A percentile compares a stretch with the other conserved stretches of the same genome.
Evolutionary conservation across 2,797 vertebrate genomes (phyloP).

Genomic region (Taeniopygia guttata): DNA sequence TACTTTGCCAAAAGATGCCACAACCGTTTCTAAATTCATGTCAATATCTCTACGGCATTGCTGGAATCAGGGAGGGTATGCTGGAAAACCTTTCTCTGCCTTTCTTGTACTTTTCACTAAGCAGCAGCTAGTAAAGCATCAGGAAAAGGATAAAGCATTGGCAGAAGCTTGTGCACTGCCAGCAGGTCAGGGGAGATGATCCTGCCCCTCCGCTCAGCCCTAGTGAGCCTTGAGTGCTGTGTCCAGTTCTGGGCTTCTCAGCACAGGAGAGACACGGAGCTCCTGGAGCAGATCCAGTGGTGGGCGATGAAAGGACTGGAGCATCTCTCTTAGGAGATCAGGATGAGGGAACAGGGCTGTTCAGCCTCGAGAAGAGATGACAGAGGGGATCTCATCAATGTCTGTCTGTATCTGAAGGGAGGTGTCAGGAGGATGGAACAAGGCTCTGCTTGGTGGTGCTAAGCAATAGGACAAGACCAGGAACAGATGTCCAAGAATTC

Average conservation of each 20-base stretch:
- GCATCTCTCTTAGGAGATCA: background rate
- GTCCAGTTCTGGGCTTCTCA: no score
- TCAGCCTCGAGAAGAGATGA: rapidly evolving
- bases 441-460: rapidly evolving
- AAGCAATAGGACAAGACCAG: background rate
- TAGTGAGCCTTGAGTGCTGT: rapidly evolving
- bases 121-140: background rate
- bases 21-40: background rate
- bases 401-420: background rate
- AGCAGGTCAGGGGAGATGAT: background rate
- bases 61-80: background rate
- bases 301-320: background rate
- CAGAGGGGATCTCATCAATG: background rate
- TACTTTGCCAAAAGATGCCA: background rate
- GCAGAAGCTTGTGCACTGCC: no score
- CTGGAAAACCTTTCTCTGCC: background rate
- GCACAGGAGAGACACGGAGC: background rate
- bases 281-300: no score
- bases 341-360: background rate
- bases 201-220: background rate
- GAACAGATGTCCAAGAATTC: background rate
- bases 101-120: background rate
- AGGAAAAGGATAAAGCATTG: background rate
- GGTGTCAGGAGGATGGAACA: background rate
- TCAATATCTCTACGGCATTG: background rate